A percentile compares a stretch with the other conserved stretches of the same genome.
phyloP scores from a whole-genome alignment of 2,888 invertebrate species.

The Cylloceria caligata region DNA sequence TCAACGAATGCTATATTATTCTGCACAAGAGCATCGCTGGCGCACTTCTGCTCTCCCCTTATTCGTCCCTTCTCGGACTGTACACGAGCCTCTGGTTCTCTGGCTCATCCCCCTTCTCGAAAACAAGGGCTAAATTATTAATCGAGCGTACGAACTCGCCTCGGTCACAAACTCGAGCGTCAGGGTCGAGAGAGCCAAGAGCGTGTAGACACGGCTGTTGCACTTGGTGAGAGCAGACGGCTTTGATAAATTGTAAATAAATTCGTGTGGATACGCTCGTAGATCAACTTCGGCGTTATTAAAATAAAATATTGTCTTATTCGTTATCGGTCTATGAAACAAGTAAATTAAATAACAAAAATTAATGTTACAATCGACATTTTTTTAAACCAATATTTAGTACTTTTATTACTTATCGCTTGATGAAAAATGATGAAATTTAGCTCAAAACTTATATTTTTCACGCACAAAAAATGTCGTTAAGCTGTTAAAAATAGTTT shows the following conservation, averaged over 20 bases:
- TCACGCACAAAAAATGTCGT: no score
- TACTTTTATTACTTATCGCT: no score
- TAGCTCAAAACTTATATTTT: no score
- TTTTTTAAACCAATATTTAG: no score
- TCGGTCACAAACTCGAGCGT: constrained; percentile 34
- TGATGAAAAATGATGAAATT: no score
- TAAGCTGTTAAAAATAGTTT: background rate
- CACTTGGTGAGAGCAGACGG: background rate
- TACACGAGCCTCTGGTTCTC: background rate
- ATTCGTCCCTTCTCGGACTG: no score
- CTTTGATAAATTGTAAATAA: background rate
- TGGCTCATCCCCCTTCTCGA: constrained; percentile 1
- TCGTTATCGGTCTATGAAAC: background rate
- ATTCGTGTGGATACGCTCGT: no score
- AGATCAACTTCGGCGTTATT: background rate
- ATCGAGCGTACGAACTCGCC: constrained; percentile 36
- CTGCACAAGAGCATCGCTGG: constrained; percentile 18
- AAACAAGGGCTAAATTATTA: constrained; percentile 51
- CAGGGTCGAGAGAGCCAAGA: constrained; percentile 22
- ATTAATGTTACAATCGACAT: no score
- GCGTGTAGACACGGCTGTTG: constrained; percentile 10
- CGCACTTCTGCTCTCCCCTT: constrained; percentile 4
- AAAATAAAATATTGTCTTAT: background rate
- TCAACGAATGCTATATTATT: constrained; percentile 39
- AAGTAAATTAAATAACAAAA: background rate